phyloP scores from a whole-genome alignment of 2,797 vertebrate genomes.

The Cyprinodon diabolis region DNA sequence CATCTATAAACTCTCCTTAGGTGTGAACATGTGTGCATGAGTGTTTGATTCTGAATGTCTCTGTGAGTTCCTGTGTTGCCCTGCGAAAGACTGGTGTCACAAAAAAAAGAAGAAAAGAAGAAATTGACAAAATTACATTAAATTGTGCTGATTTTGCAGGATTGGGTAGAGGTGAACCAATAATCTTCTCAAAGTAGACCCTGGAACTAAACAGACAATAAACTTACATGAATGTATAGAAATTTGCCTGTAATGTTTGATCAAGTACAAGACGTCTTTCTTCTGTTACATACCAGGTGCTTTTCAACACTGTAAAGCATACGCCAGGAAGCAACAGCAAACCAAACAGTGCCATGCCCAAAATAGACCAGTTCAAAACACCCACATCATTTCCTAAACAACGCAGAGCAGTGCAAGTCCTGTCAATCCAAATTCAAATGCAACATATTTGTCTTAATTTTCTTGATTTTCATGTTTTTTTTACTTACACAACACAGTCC shows the following conservation, averaged over 20 bases:
- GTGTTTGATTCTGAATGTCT: no score
- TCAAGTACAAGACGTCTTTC: no score
- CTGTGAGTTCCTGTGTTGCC: no score
- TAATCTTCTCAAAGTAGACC: conserved; percentile 1
- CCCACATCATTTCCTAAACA: not conserved
- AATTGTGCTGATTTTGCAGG: conserved; percentile 5
- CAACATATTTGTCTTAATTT: not conserved
- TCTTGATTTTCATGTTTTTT: not conserved
- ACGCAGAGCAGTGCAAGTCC: not conserved
- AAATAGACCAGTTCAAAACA: not conserved
- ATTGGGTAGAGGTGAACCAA: conserved; percentile 5
- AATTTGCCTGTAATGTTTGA: not conserved
- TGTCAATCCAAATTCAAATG: not conserved
- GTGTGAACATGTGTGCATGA: no score
- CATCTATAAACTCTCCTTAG: no score
- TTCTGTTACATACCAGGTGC: not conserved
- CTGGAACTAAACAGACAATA: not conserved
- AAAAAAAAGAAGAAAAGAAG: not conserved
- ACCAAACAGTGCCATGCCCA: not conserved
- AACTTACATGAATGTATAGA: not conserved
- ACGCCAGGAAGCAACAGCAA: not conserved
- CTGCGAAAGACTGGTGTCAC: no score
- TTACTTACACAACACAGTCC: not conserved
- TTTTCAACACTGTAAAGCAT: not conserved
- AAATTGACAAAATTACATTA: not conserved